Conservation (phyloP, 2,113 vertebrate genomes). For the Strix aluco region DNA sequence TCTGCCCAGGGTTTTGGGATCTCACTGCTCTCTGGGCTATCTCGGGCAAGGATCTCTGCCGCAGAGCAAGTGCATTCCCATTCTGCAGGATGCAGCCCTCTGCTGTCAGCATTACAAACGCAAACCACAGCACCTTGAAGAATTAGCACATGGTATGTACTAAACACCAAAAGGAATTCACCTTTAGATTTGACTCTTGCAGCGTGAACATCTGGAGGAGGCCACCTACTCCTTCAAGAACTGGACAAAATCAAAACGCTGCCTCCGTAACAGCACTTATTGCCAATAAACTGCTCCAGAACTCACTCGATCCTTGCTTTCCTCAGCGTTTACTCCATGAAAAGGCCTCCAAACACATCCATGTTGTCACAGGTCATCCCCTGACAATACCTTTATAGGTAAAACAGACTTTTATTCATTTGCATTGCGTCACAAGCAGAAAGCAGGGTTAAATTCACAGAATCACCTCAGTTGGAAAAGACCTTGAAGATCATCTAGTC, state of each 20-base stretch:
- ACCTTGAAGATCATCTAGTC: no score
- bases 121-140: not conserved
- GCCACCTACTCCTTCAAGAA: not conserved
- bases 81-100: not conserved
- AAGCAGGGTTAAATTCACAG: fast-evolving
- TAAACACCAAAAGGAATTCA: not conserved
- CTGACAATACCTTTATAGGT: fast-evolving
- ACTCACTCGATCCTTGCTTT: fast-evolving
- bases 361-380: fast-evolving
- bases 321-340: fast-evolving
- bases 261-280: fast-evolving
- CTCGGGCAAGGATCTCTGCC: not conserved
- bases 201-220: not conserved
- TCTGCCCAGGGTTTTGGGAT: not conserved
- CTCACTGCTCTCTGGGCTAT: not conserved
- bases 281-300: not conserved
- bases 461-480: no score
- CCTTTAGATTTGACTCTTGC: not conserved
- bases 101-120: not conserved
- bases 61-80: not conserved
- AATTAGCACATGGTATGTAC: not conserved
- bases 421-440: fast-evolving
- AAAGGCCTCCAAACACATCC: not conserved
- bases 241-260: not conserved
- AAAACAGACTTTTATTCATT: not conserved